Evolutionary conservation across 2,888 invertebrate species (phyloP), one percentile per base, ranked within the genome.

Genomic region (Adela reaumurella): DNA sequence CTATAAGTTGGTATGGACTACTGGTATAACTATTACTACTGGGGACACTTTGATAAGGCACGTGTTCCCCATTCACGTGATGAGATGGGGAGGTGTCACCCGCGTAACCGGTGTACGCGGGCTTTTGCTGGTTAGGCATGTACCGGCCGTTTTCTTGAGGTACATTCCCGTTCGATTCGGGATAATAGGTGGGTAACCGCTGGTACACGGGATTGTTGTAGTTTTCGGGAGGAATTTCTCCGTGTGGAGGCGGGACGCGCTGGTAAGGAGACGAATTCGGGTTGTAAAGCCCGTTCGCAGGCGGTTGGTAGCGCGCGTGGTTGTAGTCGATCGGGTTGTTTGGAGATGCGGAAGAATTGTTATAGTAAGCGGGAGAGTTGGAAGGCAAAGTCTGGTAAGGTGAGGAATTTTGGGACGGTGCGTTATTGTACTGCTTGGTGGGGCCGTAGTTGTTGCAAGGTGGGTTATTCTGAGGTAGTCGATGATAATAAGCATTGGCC

Each of bases 1-100:
- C 81, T 35, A 83, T 74, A 58, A 83, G 87, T 63, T 87, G 88
- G 59, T 89, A 88, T 0, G 86, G 83, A 51, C 68, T 72, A n/a
- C n/a, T n/a, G n/a, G n/a, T n/a, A 54, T 73, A 76, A 20, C 60
- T 62, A 46, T 2, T 79, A 73, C 52, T 70, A 65, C 59, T 81
- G 71, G 64, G 71, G 52, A 57, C 48, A 55, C 67, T 73, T 56
- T 68, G 67, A 58, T 71, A 69, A 53, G 64, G 69, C 55, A 56
- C 57, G 54, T 61, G 65, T 17, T 68, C 68, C 53, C 54, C 65
- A 52, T 57, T 62, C 16, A 60, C 49, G 52, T 56, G 54, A 49
- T 58, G 19, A 51, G 52, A 24, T 55, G 52, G 46, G 54, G 56
- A 5, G 60, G 41, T 62, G 46, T 66, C 68, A 18, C 63, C 60